Percentiles rank a stretch among this genome's conserved stretches.
These are phyloP conservation scores for Otus sunia DNA, from an alignment of 2,113 vertebrate genomes.

Conservation along the genomic window DNA sequence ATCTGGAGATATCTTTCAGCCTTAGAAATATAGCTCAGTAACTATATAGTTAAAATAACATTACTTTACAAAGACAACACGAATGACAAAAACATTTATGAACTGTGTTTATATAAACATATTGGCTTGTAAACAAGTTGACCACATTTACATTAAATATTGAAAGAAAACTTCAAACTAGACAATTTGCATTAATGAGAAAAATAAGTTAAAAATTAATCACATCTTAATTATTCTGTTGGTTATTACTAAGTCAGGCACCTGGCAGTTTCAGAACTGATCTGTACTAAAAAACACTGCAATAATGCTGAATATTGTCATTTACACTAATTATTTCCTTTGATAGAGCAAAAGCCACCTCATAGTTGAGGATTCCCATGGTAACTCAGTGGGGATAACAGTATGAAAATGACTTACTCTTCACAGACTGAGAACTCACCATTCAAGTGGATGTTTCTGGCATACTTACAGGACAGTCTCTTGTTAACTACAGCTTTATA, in stretches of 20 bases:
- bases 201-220: slow-evolving; percentile 17
- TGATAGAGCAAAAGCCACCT: background rate
- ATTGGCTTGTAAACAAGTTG: slow-evolving; percentile 12
- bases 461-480: background rate
- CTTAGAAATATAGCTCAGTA: background rate
- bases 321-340: background rate
- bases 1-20: background rate
- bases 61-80: background rate
- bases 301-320: background rate
- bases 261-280: background rate
- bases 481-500: background rate
- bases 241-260: background rate
- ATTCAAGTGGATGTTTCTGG: background rate
- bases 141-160: background rate
- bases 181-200: background rate
- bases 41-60: background rate
- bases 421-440: background rate
- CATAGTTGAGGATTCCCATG: background rate
- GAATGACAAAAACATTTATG: slow-evolving; percentile 8
- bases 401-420: background rate
- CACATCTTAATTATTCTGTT: background rate
- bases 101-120: slow-evolving; percentile 47
- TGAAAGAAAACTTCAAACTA: background rate
- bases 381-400: background rate
- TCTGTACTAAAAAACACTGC: background rate